A percentile compares a stretch with the other conserved stretches of the same genome.
These are phyloP conservation scores for Aphelenchoides avenae DNA, from an alignment of 1,140 invertebrate species.

Conservation along the genomic window DNA sequence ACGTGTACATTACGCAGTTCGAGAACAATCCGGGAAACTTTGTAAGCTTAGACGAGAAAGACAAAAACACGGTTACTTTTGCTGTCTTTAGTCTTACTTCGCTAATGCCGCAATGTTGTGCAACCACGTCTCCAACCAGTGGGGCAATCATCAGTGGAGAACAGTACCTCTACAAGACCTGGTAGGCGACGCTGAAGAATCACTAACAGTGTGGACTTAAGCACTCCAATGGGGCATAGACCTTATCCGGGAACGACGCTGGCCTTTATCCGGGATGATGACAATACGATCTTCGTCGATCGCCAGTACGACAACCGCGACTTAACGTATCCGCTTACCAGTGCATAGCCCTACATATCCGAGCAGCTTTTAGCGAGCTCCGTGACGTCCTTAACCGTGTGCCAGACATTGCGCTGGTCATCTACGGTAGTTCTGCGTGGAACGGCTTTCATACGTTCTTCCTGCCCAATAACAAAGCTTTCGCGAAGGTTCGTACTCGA, in stretches of 20 bases:
- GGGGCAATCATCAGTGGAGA: constrained; percentile 60
- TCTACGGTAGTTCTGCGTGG: constrained; percentile 58
- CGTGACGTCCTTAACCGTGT: constrained; percentile 56
- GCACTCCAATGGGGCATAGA: constrained; percentile 58
- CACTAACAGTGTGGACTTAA: too few species aligned
- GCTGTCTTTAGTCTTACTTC: constrained; percentile 53
- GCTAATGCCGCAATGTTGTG: constrained; percentile 54
- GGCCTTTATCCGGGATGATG: constrained; percentile 52
- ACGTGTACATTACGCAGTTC: constrained; percentile 58
- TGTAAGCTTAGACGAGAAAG: constrained; percentile 37
- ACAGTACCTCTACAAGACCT: constrained; percentile 56
- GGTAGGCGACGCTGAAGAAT: too few species aligned
- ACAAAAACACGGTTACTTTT: neutral
- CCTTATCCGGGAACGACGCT: constrained; percentile 58
- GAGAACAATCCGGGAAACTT: constrained; percentile 60
- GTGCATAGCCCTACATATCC: too few species aligned
- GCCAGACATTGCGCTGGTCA: constrained; percentile 57
- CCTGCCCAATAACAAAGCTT: constrained; percentile 54
- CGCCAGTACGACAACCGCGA: constrained; percentile 57
- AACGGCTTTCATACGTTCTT: constrained; percentile 60
- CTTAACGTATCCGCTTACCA: too few species aligned
- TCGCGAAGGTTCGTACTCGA: constrained; percentile 43
- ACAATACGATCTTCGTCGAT: constrained; percentile 52
- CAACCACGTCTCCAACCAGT: constrained; percentile 57
- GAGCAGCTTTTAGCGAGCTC: constrained; percentile 46